Percentiles rank a stretch among this genome's conserved stretches.
phyloP scores from a whole-genome alignment of 2,888 invertebrate genomes.

The Protophormia terraenovae region DNA sequence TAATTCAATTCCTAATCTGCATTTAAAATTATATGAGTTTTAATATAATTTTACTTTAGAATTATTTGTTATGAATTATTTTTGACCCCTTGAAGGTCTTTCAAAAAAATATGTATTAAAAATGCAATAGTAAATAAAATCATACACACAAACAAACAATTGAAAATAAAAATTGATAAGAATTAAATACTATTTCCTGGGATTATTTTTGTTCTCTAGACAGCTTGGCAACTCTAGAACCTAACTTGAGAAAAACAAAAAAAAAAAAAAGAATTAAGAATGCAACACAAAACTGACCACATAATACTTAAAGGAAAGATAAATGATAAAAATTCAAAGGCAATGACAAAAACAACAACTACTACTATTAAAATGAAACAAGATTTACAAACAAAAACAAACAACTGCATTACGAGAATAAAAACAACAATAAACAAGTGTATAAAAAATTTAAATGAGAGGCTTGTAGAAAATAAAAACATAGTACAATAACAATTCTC shows the following conservation, averaged over 20 bases:
- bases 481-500: not conserved
- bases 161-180: not conserved
- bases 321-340: not conserved
- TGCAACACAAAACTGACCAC: not conserved
- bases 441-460: not conserved
- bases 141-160: not conserved
- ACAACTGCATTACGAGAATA: not conserved
- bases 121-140: not conserved
- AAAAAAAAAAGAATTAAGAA: not conserved
- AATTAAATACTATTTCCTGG: not conserved
- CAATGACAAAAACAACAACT: not conserved
- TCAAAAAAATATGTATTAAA: not conserved
- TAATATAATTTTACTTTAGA: no score
- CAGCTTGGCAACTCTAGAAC: not conserved
- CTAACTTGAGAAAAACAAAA: no score
- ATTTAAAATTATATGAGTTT: no score
- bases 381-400: constrained; percentile 10
- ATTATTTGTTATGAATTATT: no score
- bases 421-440: not conserved
- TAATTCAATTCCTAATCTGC: no score
- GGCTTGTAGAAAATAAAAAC: not conserved
- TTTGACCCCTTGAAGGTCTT: constrained; percentile 8
- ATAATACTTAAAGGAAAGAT: not conserved
- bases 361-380: not conserved
- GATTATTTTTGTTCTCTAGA: not conserved